A percentile compares a stretch with the other conserved stretches of the same genome.
phyloP scores from a whole-genome alignment of 2,797 vertebrate species.

The Astyanax mexicanus region DNA sequence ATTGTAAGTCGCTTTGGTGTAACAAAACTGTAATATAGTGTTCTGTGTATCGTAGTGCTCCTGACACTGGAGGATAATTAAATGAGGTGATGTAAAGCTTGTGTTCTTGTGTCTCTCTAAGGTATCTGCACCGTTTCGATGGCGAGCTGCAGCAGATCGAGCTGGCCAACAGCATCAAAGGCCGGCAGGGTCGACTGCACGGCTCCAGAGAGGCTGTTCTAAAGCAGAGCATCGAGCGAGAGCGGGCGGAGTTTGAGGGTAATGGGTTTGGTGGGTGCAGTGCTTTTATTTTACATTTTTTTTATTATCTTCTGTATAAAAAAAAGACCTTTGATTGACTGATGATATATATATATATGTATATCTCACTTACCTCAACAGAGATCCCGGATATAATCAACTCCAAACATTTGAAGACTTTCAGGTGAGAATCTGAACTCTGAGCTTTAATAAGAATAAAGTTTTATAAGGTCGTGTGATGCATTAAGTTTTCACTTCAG shows the following conservation, averaged over 20 bases:
- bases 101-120: conserved; percentile 58
- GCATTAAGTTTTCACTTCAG: no score
- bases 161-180: conserved; percentile 90
- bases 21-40: no score
- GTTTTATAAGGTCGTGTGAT: no score
- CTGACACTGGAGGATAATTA: background rate
- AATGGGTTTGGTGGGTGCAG: conserved; percentile 84
- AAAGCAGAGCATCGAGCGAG: conserved; percentile 89
- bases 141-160: conserved; percentile 93
- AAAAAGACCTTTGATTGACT: background rate
- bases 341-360: no score
- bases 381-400: conserved; percentile 96
- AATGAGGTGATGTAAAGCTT: background rate
- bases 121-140: conserved; percentile 91
- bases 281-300: no score
- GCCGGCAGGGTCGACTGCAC: conserved; percentile 90
- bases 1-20: no score
- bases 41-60: conserved; percentile 73
- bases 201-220: conserved; percentile 86
- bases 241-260: conserved; percentile 83
- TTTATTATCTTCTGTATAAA: background rate
- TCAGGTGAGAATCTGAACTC: conserved; percentile 86
- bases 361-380: conserved; percentile 59
- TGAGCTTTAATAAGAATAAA: background rate
- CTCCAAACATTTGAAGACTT: conserved; percentile 86